Evolutionary conservation across 2,113 vertebrate species (phyloP).

Genomic region (Pholis gunnellus): DNA sequence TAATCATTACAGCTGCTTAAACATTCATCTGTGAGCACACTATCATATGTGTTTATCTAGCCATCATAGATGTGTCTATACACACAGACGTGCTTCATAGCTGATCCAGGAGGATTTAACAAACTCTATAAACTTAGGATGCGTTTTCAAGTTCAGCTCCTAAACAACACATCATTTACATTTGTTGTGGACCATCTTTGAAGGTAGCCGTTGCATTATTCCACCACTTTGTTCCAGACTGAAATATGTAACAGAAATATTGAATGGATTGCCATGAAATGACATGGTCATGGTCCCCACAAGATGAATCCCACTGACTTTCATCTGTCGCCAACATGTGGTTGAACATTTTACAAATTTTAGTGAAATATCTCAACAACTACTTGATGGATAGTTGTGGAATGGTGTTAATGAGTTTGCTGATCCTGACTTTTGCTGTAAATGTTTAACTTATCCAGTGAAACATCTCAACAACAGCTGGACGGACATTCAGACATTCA

Average conservation of each 20-base stretch:
- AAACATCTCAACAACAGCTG: neutral
- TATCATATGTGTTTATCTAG: neutral
- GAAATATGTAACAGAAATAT: neutral
- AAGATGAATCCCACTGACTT: too few relatives aligned
- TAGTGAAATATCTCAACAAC: neutral
- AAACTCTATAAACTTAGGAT: neutral
- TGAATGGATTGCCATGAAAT: neutral
- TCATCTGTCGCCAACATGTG: too few relatives aligned
- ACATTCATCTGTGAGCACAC: slow-evolving; percentile 38
- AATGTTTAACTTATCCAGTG: neutral
- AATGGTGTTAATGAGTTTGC: neutral
- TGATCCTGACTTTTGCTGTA: neutral
- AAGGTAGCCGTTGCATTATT: neutral
- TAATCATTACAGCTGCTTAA: slow-evolving; percentile 61
- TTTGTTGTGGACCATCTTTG: neutral
- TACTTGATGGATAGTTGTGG: too few relatives aligned
- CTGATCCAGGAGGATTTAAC: neutral
- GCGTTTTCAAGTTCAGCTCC: neutral
- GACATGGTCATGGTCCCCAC: neutral
- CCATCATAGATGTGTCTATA: neutral
- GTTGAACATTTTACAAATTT: neutral
- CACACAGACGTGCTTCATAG: neutral
- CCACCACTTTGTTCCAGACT: neutral
- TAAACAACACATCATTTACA: neutral
- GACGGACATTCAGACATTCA: neutral